Evolutionary conservation across 2,888 invertebrate genomes (phyloP), one percentile per base, ranked within the genome.

Genomic region (Epistrophe grossulariae): DNA sequence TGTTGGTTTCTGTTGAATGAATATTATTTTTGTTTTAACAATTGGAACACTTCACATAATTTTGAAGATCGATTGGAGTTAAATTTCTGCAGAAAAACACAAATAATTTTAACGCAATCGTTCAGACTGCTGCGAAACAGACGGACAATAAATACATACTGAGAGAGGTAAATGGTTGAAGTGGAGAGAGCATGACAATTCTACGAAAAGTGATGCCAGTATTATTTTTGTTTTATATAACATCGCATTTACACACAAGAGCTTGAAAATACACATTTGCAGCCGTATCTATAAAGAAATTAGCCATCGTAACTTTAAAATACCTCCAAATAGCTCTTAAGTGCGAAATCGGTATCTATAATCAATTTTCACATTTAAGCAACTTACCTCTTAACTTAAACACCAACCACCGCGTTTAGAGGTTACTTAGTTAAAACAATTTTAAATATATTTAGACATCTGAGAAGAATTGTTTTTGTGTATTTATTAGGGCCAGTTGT

Each of bases 61-160:
- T 71, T 71, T 24, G 35, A 48, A 24, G 38, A 38, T 28, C 31
- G 55, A 68, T 72, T 76, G 43, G 74, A 66, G 59, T 71, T 72
- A 24, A 19, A 43, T 62, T 66, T 68, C 77, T 45, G 38, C 40
- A 77, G 84, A 60, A 77, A 84, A 77, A 80, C 72, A 80, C 59
- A 64, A 64, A 80, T 66, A 48, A 59, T 11, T 59, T 50, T 40
- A 77, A 77, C 50, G 72, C 72, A 77, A 77, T 43, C 59, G 59
- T 55, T 72, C 1, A 28, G 10, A 62, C 40, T 43, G 24, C 80
- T 79, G 38, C 52, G 72, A 84, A 84, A 77, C 80, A 68, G 84
- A 81, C 84, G 76, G 66, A 62, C 60, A 81, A 62, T 62, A 62
- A 84, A 79, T 84, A 84, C 77, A 80, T 81, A 81, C 84, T 80